Conservation (phyloP, 2,797 vertebrate genomes). For the Acrossocheilus wenchowensis region DNA sequence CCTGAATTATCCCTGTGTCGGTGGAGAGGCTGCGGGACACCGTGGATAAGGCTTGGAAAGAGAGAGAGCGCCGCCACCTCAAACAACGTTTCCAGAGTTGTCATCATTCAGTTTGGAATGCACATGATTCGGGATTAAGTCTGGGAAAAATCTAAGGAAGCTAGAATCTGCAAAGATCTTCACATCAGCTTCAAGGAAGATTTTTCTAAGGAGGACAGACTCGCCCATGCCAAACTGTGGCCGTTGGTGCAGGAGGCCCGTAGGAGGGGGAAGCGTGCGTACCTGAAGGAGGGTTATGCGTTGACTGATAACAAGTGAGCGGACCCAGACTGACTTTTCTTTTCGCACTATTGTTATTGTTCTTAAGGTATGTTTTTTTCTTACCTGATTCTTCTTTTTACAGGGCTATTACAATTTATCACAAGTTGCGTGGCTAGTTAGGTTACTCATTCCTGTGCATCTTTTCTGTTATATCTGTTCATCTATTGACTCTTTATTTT, state of each 20-base stretch:
- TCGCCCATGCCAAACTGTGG: neutral
- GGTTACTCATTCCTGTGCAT: neutral
- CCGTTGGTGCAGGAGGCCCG: neutral
- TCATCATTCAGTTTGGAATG: conserved; percentile 7
- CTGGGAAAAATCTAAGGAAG: conserved; percentile 1
- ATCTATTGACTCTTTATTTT: neutral
- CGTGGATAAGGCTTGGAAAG: conserved; percentile 45
- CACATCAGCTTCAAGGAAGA: neutral
- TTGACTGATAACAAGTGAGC: neutral
- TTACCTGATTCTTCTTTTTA: neutral
- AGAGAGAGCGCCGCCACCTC: conserved; percentile 9
- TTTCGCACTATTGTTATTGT: neutral
- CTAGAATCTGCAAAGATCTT: neutral
- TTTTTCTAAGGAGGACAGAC: neutral
- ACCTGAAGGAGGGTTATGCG: neutral
- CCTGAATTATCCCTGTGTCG: conserved; percentile 28
- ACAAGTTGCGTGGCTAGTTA: neutral
- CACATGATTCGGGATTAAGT: neutral
- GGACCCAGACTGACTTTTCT: neutral
- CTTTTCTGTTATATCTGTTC: neutral
- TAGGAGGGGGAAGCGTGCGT: too few relatives aligned
- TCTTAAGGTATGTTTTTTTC: neutral
- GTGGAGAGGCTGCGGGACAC: conserved; percentile 26
- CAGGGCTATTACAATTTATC: neutral
- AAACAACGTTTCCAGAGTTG: neutral